These are phyloP conservation scores for Novumbra hubbsi DNA, from an alignment of 2,797 vertebrate genomes.

Conservation along the genomic window DNA sequence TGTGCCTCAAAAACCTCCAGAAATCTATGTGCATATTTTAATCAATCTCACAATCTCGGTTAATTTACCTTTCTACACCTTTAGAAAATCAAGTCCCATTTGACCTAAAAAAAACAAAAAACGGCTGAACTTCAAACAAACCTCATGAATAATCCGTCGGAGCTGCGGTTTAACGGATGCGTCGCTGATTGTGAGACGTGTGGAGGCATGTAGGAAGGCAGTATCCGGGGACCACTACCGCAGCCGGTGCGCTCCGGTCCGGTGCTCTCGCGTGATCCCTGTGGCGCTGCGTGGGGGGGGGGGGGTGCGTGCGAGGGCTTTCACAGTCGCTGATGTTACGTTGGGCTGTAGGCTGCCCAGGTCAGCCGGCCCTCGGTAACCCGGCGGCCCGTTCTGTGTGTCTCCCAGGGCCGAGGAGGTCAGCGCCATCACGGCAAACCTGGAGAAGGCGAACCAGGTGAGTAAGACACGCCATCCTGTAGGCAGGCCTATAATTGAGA, in stretches of 20 bases:
- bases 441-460: constrained; percentile 96
- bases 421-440: constrained; percentile 87
- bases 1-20: constrained; percentile 60
- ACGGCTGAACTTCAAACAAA: constrained; percentile 78
- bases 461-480: constrained; percentile 52
- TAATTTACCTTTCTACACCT: constrained; percentile 72
- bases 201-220: constrained; percentile 58
- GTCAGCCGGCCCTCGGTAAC: constrained; percentile 24
- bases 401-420: constrained; percentile 88
- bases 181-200: constrained; percentile 62
- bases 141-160: constrained; percentile 75
- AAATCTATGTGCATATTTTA: constrained; percentile 65
- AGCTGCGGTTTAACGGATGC: constrained; percentile 71
- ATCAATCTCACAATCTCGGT: constrained; percentile 67
- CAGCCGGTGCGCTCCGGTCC: too few relatives aligned
- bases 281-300: not conserved
- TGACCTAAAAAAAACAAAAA: constrained; percentile 66
- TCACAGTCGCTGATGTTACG: not conserved
- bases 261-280: not conserved
- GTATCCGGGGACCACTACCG: constrained; percentile 38
- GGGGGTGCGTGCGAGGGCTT: not conserved
- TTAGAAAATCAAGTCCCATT: constrained; percentile 73
- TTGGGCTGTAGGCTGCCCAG: not conserved
- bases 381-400: constrained; percentile 1
- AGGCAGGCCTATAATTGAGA: constrained; percentile 69